Base-by-base conservation (phyloP, 2,113 vertebrate genomes). In the Chinchilla lanigera region DNA sequence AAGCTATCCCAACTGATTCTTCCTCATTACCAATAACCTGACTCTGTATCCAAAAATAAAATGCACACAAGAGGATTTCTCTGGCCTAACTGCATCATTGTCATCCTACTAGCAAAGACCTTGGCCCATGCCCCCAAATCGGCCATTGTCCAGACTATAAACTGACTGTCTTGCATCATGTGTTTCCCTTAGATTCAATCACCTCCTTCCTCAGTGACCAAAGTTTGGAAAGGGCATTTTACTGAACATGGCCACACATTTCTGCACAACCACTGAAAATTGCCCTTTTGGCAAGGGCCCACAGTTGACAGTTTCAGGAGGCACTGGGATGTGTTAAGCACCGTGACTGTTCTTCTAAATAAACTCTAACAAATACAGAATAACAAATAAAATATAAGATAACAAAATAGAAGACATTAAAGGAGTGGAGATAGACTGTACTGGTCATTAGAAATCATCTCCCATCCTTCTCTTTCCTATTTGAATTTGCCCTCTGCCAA, bases 11-110 rank as follows among this genome's bases (percentile, higher is more conserved):
- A 2, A 44, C 8, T 54, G 54, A 84, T 65, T 90, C 82, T 87
- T 85, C 67, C 90, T 90, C 67, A 80, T 93, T 71, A 63, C 44
- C n/a, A 75, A 71, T 84, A 41, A 95, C 38, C 35, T 96, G 61
- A 50, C 54, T 56, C 52, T 81, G 61, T 89, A 73, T 44, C 73
- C 38, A 75, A 35, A 94, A 97, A 47, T 75, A 92, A 86, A 92
- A 82, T 52, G 17, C 28, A 50, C 16, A 83, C 24, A 67, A 75
- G 28, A 85, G 61, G 73, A 44, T 20, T 12, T 58, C 19, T 69
- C 54, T 89, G 24, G 22, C 80, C 30, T 89, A 81, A 41, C 33
- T 63, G 71, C 81, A 96, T 80, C 67, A 91, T 11, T 19, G 3
- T n/a, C 33, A 89, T 28, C 17, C 8, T 65, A 52, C 41, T 58